Conservation (phyloP, 2,797 vertebrate genomes). For the Ceyx erithaca region DNA sequence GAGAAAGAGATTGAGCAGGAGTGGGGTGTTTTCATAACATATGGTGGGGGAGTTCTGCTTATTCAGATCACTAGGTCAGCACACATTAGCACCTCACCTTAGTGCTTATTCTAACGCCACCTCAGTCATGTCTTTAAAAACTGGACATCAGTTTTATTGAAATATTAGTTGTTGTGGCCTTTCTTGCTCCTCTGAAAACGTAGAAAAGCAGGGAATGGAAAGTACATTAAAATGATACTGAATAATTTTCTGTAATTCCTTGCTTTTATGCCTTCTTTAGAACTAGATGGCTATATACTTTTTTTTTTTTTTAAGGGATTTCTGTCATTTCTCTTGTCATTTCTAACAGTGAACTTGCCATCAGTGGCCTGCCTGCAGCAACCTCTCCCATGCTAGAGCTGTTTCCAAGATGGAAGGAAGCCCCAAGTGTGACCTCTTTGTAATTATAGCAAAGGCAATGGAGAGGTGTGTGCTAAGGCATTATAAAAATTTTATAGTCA, state of each 20-base stretch:
- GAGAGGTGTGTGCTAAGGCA: neutral
- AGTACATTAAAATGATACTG: neutral
- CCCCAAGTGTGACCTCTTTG: neutral
- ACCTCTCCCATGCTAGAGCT: neutral
- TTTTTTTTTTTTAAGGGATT: neutral
- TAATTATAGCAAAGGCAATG: neutral
- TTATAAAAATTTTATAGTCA: neutral
- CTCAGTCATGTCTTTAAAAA: neutral
- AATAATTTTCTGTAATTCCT: neutral
- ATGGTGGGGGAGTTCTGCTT: neutral
- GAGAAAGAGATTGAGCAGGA: neutral
- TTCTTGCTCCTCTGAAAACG: neutral
- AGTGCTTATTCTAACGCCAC: neutral
- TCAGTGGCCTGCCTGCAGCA: slow-evolving; percentile 15
- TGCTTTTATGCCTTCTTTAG: slow-evolving; percentile 12
- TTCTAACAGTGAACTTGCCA: slow-evolving; percentile 32
- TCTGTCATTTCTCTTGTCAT: slow-evolving; percentile 6
- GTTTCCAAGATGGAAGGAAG: neutral
- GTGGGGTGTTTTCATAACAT: neutral
- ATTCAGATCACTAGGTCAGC: neutral
- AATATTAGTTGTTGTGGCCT: neutral
- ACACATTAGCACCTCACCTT: neutral
- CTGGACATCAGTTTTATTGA: neutral
- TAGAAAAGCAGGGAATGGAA: neutral
- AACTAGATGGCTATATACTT: neutral